Evolutionary conservation across 2,888 invertebrate species (phyloP).

Genomic region (Drosophila falleni): DNA sequence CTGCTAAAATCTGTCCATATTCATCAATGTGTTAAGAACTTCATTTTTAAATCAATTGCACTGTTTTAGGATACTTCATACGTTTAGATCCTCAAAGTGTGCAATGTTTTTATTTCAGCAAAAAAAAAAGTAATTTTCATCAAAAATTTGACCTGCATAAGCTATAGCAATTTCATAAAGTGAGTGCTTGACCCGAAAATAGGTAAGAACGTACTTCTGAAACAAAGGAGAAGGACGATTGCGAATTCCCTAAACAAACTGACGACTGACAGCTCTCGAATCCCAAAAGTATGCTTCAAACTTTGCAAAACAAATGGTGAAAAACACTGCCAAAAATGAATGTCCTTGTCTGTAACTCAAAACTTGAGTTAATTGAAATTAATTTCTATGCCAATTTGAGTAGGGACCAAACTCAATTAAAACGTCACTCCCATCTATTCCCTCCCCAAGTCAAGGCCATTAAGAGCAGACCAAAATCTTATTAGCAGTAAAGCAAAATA

Average conservation of each 20-base stretch:
- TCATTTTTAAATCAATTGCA: neutral
- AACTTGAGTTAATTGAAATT: conserved; percentile 76
- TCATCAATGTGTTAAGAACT: neutral
- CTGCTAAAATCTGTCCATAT: neutral
- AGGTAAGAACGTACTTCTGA: neutral
- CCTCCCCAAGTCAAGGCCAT: conserved; percentile 63
- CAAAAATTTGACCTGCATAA: conserved; percentile 6
- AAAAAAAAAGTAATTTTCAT: neutral
- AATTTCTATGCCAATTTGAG: conserved; percentile 78
- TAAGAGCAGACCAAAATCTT: conserved; percentile 73
- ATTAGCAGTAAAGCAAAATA: conserved; percentile 79
- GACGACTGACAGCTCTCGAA: conserved; percentile 37
- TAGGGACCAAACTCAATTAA: conserved; percentile 74
- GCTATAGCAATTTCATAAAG: conserved; percentile 6
- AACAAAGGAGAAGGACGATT: conserved; percentile 23
- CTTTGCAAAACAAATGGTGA: conserved; percentile 33
- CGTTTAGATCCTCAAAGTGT: neutral
- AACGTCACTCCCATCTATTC: conserved; percentile 19
- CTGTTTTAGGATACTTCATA: neutral
- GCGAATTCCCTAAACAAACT: conserved; percentile 23
- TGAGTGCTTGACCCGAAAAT: conserved; percentile 9
- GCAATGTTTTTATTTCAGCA: neutral
- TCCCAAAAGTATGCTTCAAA: conserved; percentile 67
- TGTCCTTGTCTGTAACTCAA: conserved; percentile 46
- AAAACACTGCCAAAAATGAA: conserved; percentile 12